Evolutionary conservation across 37 sponge, comb jelly and placozoan species (phyloP), one percentile per base, ranked within the genome.

Genomic region (Beroe forskalii): DNA sequence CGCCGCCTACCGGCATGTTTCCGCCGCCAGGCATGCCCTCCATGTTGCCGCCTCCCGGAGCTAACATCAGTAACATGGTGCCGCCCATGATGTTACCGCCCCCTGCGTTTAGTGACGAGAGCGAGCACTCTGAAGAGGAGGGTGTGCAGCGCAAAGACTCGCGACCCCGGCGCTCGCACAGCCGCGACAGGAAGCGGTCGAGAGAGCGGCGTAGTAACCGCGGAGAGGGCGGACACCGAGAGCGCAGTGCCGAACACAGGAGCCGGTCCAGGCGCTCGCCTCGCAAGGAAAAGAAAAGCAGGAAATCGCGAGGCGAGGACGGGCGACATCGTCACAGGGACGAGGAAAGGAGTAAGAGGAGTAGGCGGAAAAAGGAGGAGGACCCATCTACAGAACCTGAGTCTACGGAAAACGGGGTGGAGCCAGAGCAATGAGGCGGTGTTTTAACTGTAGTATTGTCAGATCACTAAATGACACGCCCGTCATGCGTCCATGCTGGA

Each of bases 11-110:
- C 2, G 35, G 38, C 2, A 80, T 80, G 86, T 80, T 80, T 48
- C 86, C 86, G 2, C 86, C 86, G 8, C 86, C 86, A 0, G 86
- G 86, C 35, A 20, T 80, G 30, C 86, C 86, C 12, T 80, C 86
- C 22, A 80, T 80, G 86, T 80, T 80, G 30, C 86, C 86, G 0
- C 86, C 86, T 40, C 86, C 86, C n/a, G 86, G 86, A 1, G 72
- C 38, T 36, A 69, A 69, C 32, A 27, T 69, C 72, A 24, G 86
- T 6, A 44, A 20, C 86, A 80, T 80, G 55, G 86, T 44, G 30
- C 86, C 86, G 43, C 86, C 86, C 43, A 41, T 80, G 55, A 41
- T 80, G 55, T 48, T 80, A 3, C 86, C 86, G 22, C 86, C 86
- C 8, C 86, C 86, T 33, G 86, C 86, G 4, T 80, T 80, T 30